phyloP scores from a whole-genome alignment of 2,888 invertebrate species.

The Oscheius sp. region DNA sequence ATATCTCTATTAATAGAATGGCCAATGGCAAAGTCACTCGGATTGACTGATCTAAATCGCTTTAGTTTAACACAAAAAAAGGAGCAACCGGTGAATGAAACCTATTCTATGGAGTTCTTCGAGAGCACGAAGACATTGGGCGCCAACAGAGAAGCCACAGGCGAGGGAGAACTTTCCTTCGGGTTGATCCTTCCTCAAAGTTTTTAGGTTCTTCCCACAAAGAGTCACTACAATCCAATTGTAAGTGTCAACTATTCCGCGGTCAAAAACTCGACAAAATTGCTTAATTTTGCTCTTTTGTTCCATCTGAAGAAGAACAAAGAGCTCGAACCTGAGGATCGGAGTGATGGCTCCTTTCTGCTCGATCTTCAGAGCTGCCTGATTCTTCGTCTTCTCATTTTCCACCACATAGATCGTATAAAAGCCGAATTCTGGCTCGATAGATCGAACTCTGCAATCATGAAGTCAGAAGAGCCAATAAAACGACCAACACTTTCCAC shows the following conservation, averaged over 20 bases:
- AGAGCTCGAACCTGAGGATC: constrained; percentile 45
- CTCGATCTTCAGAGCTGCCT: constrained; percentile 34
- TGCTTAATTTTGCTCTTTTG: constrained; percentile 37
- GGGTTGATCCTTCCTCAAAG: constrained; percentile 39
- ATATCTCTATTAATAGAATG: constrained; percentile 27
- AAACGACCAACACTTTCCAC: constrained; percentile 47
- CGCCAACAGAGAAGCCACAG: constrained; percentile 47
- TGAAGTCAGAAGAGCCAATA: too few species aligned
- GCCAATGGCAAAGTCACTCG: constrained; percentile 51
- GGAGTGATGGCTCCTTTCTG: constrained; percentile 39
- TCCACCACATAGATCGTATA: constrained; percentile 48
- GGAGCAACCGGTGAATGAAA: constrained; percentile 8
- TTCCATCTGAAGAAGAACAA: constrained; percentile 42
- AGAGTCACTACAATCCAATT: constrained; percentile 52
- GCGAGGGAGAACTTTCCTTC: constrained; percentile 44
- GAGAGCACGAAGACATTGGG: constrained; percentile 48
- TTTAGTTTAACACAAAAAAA: constrained; percentile 41
- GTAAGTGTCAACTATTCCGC: constrained; percentile 40
- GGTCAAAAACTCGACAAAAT: constrained; percentile 46
- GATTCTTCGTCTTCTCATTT: constrained; percentile 17
- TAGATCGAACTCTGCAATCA: too few species aligned
- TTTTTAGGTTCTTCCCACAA: constrained; percentile 44
- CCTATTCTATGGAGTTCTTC: constrained; percentile 48
- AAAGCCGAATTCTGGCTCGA: constrained; percentile 45
- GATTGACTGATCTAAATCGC: constrained; percentile 50